Evolutionary conservation across 2,113 vertebrate species (phyloP).

Genomic region (Alaudala cheleensis): DNA sequence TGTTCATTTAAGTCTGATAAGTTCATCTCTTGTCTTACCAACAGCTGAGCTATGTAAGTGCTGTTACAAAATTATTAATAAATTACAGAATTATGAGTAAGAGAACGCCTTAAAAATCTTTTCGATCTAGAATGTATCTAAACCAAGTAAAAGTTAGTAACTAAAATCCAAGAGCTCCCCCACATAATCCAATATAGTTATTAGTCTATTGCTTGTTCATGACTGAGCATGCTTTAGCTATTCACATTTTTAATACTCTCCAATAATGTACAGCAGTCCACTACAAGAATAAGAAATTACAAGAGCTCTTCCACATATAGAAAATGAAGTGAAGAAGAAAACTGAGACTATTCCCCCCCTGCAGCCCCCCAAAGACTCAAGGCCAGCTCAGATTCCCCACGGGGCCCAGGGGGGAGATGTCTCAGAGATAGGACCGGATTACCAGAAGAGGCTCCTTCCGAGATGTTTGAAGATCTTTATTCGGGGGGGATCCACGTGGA

Average conservation of each 20-base stretch:
- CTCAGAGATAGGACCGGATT: too few species aligned
- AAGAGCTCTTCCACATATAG: not conserved
- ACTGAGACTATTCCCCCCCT: too few species aligned
- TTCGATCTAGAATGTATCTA: not conserved
- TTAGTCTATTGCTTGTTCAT: not conserved
- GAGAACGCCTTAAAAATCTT: not conserved
- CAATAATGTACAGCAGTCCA: not conserved
- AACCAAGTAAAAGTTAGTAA: not conserved
- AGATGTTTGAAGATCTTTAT: too few species aligned
- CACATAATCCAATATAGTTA: not conserved
- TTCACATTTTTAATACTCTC: not conserved
- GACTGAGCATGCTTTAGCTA: not conserved
- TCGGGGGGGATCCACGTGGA: too few species aligned
- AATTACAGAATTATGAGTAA: not conserved
- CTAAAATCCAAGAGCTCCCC: not conserved
- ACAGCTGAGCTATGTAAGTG: not conserved
- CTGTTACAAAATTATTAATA: not conserved
- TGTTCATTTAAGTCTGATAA: not conserved
- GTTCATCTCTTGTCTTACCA: not conserved
- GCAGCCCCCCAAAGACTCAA: too few species aligned
- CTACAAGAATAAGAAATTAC: not conserved
- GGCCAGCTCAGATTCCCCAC: too few species aligned
- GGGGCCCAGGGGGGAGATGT: too few species aligned
- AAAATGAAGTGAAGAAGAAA: not conserved
- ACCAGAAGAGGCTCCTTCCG: too few species aligned